These are phyloP conservation scores for Drosophila kanapiae DNA, from an alignment of 1,140 invertebrate species.

Conservation along the genomic window DNA sequence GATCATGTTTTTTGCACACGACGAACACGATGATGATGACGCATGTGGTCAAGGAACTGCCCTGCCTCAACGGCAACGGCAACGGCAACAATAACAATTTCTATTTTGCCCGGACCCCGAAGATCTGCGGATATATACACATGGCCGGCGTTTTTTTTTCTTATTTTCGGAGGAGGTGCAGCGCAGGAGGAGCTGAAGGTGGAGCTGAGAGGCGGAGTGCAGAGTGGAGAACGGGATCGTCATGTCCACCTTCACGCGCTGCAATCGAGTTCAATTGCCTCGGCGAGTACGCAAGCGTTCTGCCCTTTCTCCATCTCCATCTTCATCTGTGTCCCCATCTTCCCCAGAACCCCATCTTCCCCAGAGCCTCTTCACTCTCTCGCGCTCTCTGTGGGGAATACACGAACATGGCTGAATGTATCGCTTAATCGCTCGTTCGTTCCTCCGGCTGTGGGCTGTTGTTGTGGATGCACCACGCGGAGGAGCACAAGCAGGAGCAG, in stretches of 20 bases:
- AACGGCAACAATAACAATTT: slow-evolving; percentile 70
- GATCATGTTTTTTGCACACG: slow-evolving; percentile 66
- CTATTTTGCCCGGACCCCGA: slow-evolving; percentile 60
- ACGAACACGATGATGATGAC: slow-evolving; percentile 79
- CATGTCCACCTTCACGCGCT: slow-evolving; percentile 79
- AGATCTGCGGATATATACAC: slow-evolving; percentile 24
- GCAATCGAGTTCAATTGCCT: slow-evolving; percentile 76
- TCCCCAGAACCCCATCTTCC: slow-evolving; percentile 22
- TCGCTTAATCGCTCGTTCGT: slow-evolving; percentile 72
- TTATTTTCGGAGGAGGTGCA: background rate
- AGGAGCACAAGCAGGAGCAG: background rate
- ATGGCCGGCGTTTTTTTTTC: background rate
- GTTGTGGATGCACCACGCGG: slow-evolving; percentile 17
- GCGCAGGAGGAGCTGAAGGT: background rate
- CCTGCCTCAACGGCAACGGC: slow-evolving; percentile 66
- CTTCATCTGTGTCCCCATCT: slow-evolving; percentile 46
- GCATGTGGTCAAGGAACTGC: slow-evolving; percentile 67
- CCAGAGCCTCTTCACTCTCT: slow-evolving; percentile 9
- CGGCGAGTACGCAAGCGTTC: slow-evolving; percentile 59
- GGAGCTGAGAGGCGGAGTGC: slow-evolving; percentile 1
- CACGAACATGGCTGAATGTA: slow-evolving; percentile 64
- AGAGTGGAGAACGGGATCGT: slow-evolving; percentile 49
- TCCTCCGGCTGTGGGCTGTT: slow-evolving; percentile 41
- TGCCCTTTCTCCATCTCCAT: slow-evolving; percentile 54
- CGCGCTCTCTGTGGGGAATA: slow-evolving; percentile 56